Evolutionary conservation across 1,140 invertebrate species (phyloP), one percentile per base, ranked within the genome.

Genomic region (Listronotus bonariensis): DNA sequence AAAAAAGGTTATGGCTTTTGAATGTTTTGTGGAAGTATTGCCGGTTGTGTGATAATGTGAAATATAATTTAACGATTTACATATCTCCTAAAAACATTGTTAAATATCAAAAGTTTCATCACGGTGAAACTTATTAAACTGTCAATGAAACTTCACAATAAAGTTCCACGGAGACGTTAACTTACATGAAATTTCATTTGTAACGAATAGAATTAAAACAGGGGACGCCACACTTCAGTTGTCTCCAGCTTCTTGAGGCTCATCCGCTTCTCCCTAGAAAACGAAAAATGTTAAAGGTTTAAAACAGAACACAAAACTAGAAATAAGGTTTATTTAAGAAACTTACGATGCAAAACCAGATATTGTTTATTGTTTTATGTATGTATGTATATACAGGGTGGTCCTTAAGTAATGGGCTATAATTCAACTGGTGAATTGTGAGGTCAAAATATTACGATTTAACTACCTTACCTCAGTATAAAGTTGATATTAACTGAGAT

Each of bases 131-230:
- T 72, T 72, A 71, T 34, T 26, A 70, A 74, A 75, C 68, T 74
- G 71, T 72, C 72, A 74, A 74, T 75, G 76, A 77, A 78, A 78
- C 75, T 78, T 78, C 74, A 77, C 77, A 77, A 78, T 74, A 76
- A 78, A 77, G 77, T 79, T 79, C 74, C 75, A 76, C 74, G 70
- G 76, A 77, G 77, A 78, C 76, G 72, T 79, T 77, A 79, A 79
- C 77, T 79, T 79, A 79, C 77, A 79, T 78, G 76, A 79, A 79
- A 77, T 74, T 78, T 77, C 75, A 77, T 76, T 77, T 75, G 76
- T 74, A 79, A 79, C 77, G 76, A 76, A 78, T 79, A 77, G 62
- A 75, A 73, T 77, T 73, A 72, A 75, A 76, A 78, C 77, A 72
- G 70, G 69, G 76, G 74, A 77, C 72, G 72, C 71, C 69, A 76